Conservation (phyloP, 2,888 invertebrate genomes). For the Hypomecis atomaria region DNA sequence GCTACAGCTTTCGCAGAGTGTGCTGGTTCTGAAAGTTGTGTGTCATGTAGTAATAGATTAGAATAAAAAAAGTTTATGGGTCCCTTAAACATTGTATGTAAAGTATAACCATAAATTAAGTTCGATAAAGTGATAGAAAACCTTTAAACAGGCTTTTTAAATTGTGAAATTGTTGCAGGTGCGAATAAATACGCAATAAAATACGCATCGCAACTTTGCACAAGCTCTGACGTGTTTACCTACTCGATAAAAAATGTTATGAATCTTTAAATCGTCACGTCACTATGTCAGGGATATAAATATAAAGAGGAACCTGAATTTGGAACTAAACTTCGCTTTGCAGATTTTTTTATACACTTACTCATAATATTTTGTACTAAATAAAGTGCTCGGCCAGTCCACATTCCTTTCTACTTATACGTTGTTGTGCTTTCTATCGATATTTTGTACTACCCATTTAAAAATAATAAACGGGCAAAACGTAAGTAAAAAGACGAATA, state of each 20-base stretch:
- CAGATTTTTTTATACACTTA: too few relatives aligned
- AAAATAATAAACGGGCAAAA: too few relatives aligned
- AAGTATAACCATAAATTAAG: constrained; percentile 44
- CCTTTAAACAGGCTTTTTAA: constrained; percentile 46
- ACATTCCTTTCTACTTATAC: too few relatives aligned
- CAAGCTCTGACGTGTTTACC: constrained; percentile 17
- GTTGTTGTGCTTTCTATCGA: too few relatives aligned
- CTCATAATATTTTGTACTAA: too few relatives aligned
- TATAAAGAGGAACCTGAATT: too few relatives aligned
- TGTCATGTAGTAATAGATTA: background rate
- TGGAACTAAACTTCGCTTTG: too few relatives aligned
- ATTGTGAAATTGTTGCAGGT: constrained; percentile 49
- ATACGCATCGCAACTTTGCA: constrained; percentile 41
- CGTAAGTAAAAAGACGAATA: too few relatives aligned
- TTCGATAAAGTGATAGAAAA: constrained; percentile 49
- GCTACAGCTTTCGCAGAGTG: too few relatives aligned
- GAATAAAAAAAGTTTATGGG: constrained; percentile 24
- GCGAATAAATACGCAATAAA: constrained; percentile 51
- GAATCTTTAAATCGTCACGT: constrained; percentile 36
- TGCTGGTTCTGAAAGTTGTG: too few relatives aligned
- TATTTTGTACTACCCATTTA: too few relatives aligned
- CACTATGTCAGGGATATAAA: constrained; percentile 41
- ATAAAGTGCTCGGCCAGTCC: too few relatives aligned
- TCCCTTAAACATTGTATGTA: constrained; percentile 15
- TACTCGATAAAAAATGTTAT: constrained; percentile 32